Evolutionary conservation across 2,888 invertebrate species (phyloP).

Genomic region (Tolmerus cingulatus): DNA sequence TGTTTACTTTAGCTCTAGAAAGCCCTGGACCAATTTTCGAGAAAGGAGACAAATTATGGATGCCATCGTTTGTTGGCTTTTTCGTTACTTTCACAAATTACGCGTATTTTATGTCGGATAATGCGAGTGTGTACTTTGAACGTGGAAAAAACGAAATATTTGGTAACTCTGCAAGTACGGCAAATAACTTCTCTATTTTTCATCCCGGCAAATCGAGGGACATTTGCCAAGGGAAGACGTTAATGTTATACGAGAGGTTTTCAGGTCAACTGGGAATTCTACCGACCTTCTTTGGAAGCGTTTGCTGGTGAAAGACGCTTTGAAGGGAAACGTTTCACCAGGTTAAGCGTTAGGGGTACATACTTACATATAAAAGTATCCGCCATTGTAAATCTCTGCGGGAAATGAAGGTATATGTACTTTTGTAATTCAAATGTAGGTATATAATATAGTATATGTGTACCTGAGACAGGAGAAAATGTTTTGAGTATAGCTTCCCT

Average conservation of each 20-base stretch:
- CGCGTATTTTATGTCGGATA: neutral
- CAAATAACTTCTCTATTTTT: neutral
- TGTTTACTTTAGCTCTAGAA: neutral
- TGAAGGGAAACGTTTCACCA: neutral
- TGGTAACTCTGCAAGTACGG: neutral
- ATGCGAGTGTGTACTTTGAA: neutral
- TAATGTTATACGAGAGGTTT: neutral
- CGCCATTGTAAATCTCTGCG: neutral
- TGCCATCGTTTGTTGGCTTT: slow-evolving; percentile 19
- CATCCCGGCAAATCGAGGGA: neutral
- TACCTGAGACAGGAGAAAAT: neutral
- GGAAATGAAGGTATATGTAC: neutral
- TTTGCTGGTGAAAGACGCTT: neutral
- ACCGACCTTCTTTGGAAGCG: neutral
- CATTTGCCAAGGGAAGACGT: neutral
- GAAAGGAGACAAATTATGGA: neutral
- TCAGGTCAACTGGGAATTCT: neutral
- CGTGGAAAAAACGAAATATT: neutral
- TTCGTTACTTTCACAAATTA: neutral
- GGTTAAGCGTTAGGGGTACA: neutral
- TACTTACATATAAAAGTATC: neutral
- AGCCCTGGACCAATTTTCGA: neutral
- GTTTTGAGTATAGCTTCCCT: neutral
- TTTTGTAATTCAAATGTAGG: neutral
- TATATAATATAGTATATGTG: too few species aligned